Base-by-base conservation (phyloP, 1,140 invertebrate species). In the Tetramorium parvispinum region DNA sequence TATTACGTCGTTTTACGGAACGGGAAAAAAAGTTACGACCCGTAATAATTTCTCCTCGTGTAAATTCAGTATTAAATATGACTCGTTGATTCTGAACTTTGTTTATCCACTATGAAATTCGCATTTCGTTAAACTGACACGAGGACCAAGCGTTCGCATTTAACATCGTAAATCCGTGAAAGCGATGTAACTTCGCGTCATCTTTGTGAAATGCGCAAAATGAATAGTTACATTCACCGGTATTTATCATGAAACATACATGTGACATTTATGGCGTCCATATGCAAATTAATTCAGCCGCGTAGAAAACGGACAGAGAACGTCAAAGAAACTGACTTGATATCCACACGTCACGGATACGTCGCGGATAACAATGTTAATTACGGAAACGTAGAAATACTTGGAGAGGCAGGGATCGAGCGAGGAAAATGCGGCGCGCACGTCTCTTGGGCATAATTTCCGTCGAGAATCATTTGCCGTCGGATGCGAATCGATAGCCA, bases 401-500 rank as follows among this genome's bases (percentile, higher is more conserved):
- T 79, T 40, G 18, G 37, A 32, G 5, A 8, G 0, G 10, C 11
- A 57, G 46, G 57, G 37, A 37, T 57, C 66, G 27, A 37, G 6
- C 24, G 18, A 24, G 16, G 21, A 63, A 32, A 81, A 53, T 51
- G 57, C 21, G 13, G 18, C 46, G n/a, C 21, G 32, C 21, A 16
- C 40, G 11, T 49, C 65, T n/a, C 40, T 49, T 10, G 77, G 24
- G 37, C 27, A 27, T 86, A 82, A 86, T 86, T 86, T 61, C 49
- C 77, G n/a, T 57, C 49, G 85, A 37, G 51, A 68, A 73, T 87
- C 75, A 63, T 88, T 76, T 49, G 51, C 24, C 53, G 16, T 21
- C 46, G 43, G 16, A 76, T n/a, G 32, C 65, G 46, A 88, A 75
- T 81, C 75, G 68, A 89, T 87, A 79, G 49, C 81, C 66, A 37